Evolutionary conservation across 2,888 invertebrate genomes (phyloP).

Genomic region (Germaria angustata): DNA sequence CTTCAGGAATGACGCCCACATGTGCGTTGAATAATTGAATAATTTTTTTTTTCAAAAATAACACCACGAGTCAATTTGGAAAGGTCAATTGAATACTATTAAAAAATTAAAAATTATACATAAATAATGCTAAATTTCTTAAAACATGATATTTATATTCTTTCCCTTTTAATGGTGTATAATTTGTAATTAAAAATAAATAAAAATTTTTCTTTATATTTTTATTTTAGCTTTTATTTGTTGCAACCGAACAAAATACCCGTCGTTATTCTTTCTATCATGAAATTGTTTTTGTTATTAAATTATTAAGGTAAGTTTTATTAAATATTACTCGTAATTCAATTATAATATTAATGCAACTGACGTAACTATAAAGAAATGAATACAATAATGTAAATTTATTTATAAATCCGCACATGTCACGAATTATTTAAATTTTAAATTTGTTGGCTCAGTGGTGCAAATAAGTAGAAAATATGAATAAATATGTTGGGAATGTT

Average conservation of each 20-base stretch:
- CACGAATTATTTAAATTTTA: slow-evolving; percentile 41
- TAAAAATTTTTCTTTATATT: neutral
- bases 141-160: no score
- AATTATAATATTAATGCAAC: neutral
- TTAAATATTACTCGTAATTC: slow-evolving; percentile 2
- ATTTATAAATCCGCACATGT: slow-evolving; percentile 20
- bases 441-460: neutral
- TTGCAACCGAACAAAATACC: neutral
- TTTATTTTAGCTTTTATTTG: neutral
- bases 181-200: neutral
- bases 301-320: slow-evolving; percentile 45
- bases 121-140: neutral
- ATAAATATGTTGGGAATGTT: slow-evolving; percentile 38
- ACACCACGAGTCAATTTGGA: no score
- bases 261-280: neutral
- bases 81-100: no score
- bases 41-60: no score
- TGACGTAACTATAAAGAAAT: neutral
- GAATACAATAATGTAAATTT: neutral
- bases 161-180: neutral
- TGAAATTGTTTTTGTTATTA: slow-evolving; percentile 22
- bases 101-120: no score
- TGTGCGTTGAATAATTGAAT: no score
- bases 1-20: no score
- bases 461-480: neutral